Evolutionary conservation across 2,888 invertebrate genomes (phyloP), one percentile per base, ranked within the genome.

Genomic region (Girardia tigrina): DNA sequence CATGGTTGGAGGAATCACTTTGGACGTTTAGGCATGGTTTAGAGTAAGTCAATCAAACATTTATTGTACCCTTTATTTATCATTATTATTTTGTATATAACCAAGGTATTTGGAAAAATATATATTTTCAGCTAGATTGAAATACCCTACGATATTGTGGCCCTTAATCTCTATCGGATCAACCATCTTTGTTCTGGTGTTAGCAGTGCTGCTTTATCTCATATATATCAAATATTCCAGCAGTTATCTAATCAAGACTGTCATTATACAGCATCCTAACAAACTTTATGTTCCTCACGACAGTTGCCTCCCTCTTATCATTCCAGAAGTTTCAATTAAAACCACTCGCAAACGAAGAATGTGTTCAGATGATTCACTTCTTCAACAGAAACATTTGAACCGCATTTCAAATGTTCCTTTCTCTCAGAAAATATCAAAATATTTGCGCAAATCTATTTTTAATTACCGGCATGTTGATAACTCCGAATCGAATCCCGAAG

Each of bases 221-320:
- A 8, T 56, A 16, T 56, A 56, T n/a, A 56, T 20, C 8, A 56
- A n/a, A 16, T 56, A 56, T 56, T 56, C 56, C n/a, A 56, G 23
- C n/a, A 16, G n/a, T 56, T 56, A 56, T n/a, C 4, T 56, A 56
- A 23, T 56, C 6, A 56, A 56, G 23, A 56, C 56, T 4, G 56
- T 56, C 4, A 56, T 56, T 56, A 23, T 56, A 2, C 56, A 56
- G 23, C 56, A 56, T 56, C 56, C 56, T 2, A 56, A 56, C n/a
- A 56, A 56, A 56, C 56, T 56, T 8, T 56, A 56, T n/a, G 56
- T 56, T 56, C 56, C 56, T 8, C 56, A 56, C 23, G 56, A 56
- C 23, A 56, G 2, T 12, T 56, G 56, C 56, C 23, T 56, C n/a
- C 56, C 56, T 56, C 56, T 56, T 23, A 4, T 56, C 8, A 56